Evolutionary conservation across 2,797 vertebrate genomes (phyloP), one percentile per base, ranked within the genome.

Genomic region (Thamnophis elegans): DNA sequence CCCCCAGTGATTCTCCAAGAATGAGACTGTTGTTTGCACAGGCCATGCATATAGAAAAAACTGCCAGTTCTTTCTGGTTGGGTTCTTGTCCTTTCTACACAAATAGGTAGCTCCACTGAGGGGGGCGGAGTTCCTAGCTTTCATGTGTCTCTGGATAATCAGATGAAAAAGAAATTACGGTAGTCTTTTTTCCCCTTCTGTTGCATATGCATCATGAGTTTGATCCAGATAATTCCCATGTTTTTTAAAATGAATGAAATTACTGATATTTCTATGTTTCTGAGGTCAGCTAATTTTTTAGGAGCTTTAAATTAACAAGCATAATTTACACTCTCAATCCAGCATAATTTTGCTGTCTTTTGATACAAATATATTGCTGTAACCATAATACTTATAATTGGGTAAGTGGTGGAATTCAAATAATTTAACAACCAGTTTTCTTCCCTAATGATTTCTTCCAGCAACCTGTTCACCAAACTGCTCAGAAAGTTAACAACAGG

Each of bases 251-350:
- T 14, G 25, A 8, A 53, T 28, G 85, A 86, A 54, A 86, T 86
- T 53, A 28, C 7, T 78, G 51, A 12, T 26, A 36, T 95, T 93
- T 94, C 88, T n/a, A 22, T 91, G 92, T 25, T 93, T 90, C 85
- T 93, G 59, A 51, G 93, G 32, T 13, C 88, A 65, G 20, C 73
- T 42, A 42, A 78, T 54, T 94, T 59, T 90, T 91, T 65, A 82
- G 53, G 55, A 26, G 28, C 90, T 85, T 92, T 73, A 25, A 92
- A 87, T 92, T 90, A 96, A 89, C 16, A 26, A 2, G 36, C 25
- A 54, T 20, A 88, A 89, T 92, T 94, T 95, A 92, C 92, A 20
- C 85, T 92, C 20, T 92, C 90, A 73, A 36, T 11, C 1, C n/a
- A 22, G 10, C 18, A 32, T 28, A 89, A 68, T 16, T 20, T 89